Base-by-base conservation (phyloP, 2,797 vertebrate genomes). In the Alfaro cultratus region DNA sequence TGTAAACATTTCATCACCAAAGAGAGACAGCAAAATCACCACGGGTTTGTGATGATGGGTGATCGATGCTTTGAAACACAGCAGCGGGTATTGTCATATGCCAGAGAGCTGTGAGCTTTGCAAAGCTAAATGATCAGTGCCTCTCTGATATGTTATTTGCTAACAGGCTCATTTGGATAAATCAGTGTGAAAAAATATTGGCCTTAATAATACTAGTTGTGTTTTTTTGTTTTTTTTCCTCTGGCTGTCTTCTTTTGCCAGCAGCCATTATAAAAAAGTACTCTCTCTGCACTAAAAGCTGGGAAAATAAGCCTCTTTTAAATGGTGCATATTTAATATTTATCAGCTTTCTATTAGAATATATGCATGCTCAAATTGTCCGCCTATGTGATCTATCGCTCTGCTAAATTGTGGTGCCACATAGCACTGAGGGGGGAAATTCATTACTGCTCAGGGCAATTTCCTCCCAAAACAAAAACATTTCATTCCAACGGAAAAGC, bases 401-500 rank as follows among this genome's bases (percentile, higher is more conserved):
- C 90, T 89, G 94, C 90, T 96, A 96, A 96, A 96, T 96, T 93
- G 90, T 94, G 90, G 91, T 93, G 95, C 94, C 95, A 95, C 91
- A 83, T 86, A 87, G 94, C 93, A 81, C 88, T 86, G 90, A 91
- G 87, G 92, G 91, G 87, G 90, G 86, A 88, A 95, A 96, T 96
- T 96, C 95, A 96, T 96, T 96, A 96, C 88, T 85, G 95, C 96
- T 94, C 82, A 89, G 93, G 94, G 95, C 95, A 95, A 95, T 96
- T 96, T 95, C 93, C 95, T 93, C 93, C 92, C 91, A 95, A 96
- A 96, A 96, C 94, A 96, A 96, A 96, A 96, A 95, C 94, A 96
- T 96, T 96, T 96, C 90, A 96, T 95, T 96, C 90, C 91, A 82
- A 89, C 84, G 86, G 93, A 93, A 95, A 96, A 95, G 91, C 92